phyloP scores from a whole-genome alignment of 1,140 invertebrate genomes.

The Drosophila athabasca region DNA sequence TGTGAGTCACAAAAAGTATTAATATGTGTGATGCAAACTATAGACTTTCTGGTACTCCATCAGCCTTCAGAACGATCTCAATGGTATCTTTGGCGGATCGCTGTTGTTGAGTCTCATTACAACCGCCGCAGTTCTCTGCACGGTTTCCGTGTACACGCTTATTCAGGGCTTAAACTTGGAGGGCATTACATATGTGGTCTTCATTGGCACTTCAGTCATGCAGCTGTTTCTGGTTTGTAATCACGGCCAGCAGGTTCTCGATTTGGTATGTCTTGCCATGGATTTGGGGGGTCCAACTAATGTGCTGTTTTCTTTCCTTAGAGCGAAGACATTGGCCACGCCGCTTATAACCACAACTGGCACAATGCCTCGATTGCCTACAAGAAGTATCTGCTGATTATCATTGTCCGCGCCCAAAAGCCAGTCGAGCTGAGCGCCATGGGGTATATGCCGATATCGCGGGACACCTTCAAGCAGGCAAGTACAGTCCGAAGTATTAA shows the following conservation, averaged over 20 bases:
- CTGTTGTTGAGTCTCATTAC: conserved; percentile 52
- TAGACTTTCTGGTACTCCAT: neutral
- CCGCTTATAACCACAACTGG: conserved; percentile 55
- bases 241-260: conserved; percentile 49
- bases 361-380: conserved; percentile 52
- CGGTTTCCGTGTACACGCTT: conserved; percentile 42
- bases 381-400: conserved; percentile 53
- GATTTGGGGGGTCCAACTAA: neutral
- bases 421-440: conserved; percentile 46
- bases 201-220: conserved; percentile 36
- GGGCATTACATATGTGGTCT: conserved; percentile 43
- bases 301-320: neutral
- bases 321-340: conserved; percentile 35
- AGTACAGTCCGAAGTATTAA: neutral
- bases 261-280: conserved; percentile 12
- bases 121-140: conserved; percentile 51
- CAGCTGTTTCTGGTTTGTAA: conserved; percentile 61
- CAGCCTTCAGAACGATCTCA: conserved; percentile 48
- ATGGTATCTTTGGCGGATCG: conserved; percentile 39
- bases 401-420: conserved; percentile 50
- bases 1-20: conserved; percentile 27
- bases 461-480: conserved; percentile 62
- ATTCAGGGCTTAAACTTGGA: conserved; percentile 49
- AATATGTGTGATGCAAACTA: neutral
- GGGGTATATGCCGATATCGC: conserved; percentile 54